Percentiles rank a stretch among this genome's conserved stretches.
These are phyloP conservation scores for Metellina segmentata DNA, from an alignment of 2,888 invertebrate species.

Conservation along the genomic window DNA sequence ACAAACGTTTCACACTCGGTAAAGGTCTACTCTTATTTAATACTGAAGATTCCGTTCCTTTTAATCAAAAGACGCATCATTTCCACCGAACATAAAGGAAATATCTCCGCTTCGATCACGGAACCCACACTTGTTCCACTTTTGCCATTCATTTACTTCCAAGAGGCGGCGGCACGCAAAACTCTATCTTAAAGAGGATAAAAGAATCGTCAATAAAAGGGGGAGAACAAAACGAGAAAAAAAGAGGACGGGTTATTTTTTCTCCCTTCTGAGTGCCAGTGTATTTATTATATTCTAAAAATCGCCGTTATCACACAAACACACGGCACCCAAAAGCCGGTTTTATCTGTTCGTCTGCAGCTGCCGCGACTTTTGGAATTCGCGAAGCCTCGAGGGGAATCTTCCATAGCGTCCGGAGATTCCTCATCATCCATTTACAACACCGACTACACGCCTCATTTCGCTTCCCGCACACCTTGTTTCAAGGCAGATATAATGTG, in stretches of 20 bases:
- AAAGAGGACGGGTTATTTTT: slow-evolving; percentile 1
- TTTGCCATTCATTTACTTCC: not conserved
- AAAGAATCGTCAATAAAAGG: slow-evolving; percentile 20
- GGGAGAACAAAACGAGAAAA: slow-evolving; percentile 1
- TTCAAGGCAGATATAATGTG: slow-evolving; percentile 41
- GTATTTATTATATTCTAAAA: slow-evolving; percentile 23
- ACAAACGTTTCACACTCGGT: too few relatives aligned
- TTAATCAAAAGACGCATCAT: not conserved
- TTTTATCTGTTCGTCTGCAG: slow-evolving; percentile 62
- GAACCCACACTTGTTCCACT: not conserved
- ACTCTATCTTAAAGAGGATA: slow-evolving; percentile 18
- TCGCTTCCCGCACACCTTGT: not conserved
- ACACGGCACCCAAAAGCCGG: slow-evolving; percentile 42
- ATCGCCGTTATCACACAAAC: slow-evolving; percentile 16
- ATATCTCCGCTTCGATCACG: slow-evolving; percentile 11
- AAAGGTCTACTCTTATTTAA: too few relatives aligned
- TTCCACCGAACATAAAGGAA: not conserved
- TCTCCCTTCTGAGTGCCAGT: not conserved
- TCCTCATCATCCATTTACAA: slow-evolving; percentile 28
- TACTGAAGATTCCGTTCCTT: not conserved
- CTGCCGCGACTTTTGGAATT: slow-evolving; percentile 31
- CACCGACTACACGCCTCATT: slow-evolving; percentile 61
- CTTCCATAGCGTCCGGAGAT: slow-evolving; percentile 40
- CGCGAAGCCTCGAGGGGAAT: slow-evolving; percentile 12
- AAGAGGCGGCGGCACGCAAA: not conserved